Conservation (phyloP, 2,797 vertebrate genomes). For the Platyrinchus mystaceus region DNA sequence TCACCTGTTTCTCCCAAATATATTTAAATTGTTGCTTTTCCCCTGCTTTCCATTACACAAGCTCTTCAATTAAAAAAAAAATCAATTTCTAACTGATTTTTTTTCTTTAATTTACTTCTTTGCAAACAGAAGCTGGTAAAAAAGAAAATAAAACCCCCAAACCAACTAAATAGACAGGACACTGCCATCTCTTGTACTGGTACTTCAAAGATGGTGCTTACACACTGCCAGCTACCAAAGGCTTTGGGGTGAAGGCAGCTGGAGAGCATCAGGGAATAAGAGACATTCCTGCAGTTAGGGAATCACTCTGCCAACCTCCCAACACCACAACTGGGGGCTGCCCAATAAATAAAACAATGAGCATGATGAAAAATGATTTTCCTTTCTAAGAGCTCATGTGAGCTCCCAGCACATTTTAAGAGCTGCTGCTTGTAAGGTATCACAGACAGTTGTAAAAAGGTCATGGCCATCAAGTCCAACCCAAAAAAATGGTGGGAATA, state of each 20-base stretch:
- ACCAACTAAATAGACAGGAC: background rate
- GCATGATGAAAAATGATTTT: background rate
- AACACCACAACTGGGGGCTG: background rate
- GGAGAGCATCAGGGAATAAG: background rate
- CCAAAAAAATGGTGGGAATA: background rate
- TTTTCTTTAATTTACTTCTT: fast-evolving
- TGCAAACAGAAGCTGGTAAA: background rate
- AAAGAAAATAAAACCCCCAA: background rate
- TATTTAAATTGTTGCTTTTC: background rate
- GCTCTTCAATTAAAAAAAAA: background rate
- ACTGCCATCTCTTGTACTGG: background rate
- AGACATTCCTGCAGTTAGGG: background rate
- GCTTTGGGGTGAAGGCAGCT: background rate
- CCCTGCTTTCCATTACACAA: background rate
- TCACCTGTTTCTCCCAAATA: background rate
- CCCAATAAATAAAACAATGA: background rate
- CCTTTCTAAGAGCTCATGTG: background rate
- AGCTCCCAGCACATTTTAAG: background rate
- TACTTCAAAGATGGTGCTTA: background rate
- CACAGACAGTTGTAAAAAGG: background rate
- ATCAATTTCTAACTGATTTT: background rate
- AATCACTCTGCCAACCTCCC: background rate
- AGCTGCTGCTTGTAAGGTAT: background rate
- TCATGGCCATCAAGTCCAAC: background rate
- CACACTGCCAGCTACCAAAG: background rate